Conservation (phyloP, 2,888 invertebrate species). For the Pammene aurita region DNA sequence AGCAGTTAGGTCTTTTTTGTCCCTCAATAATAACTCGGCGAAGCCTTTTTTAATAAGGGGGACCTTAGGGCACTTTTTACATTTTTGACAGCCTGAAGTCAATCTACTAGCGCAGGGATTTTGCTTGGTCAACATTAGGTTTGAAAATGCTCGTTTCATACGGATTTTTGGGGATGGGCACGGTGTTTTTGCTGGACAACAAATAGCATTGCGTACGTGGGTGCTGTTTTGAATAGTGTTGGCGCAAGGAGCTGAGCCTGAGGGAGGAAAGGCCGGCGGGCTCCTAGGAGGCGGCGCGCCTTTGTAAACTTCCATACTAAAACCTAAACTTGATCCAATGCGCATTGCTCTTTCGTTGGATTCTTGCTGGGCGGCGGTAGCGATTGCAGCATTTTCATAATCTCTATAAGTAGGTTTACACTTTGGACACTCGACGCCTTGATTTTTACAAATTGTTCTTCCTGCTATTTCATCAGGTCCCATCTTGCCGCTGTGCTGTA, state of each 20-base stretch:
- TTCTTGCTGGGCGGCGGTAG: constrained; percentile 1
- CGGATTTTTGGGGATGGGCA: neutral
- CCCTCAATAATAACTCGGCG: neutral
- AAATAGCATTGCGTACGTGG: neutral
- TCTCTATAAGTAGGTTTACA: constrained; percentile 13
- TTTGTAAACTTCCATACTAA: constrained; percentile 14
- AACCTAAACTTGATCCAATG: constrained; percentile 13
- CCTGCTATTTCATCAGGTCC: constrained; percentile 4
- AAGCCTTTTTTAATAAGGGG: constrained; percentile 12
- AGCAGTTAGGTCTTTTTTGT: neutral
- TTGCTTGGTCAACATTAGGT: neutral
- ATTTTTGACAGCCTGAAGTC: neutral
- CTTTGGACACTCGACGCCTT: constrained; percentile 13
- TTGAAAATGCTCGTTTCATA: neutral
- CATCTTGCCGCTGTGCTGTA: neutral
- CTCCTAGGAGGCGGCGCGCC: constrained; percentile 4
- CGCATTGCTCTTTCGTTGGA: constrained; percentile 10
- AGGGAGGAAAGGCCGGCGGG: neutral
- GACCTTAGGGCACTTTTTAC: constrained; percentile 11
- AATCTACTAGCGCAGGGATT: neutral
- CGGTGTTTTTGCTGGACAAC: neutral
- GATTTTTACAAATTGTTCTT: constrained; percentile 6
- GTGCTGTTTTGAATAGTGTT: neutral
- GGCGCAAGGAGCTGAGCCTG: neutral
- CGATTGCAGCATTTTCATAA: constrained; percentile 7